Conservation (phyloP, 37 sponge, comb jelly and placozoan genomes). For the Ianthella basta region DNA sequence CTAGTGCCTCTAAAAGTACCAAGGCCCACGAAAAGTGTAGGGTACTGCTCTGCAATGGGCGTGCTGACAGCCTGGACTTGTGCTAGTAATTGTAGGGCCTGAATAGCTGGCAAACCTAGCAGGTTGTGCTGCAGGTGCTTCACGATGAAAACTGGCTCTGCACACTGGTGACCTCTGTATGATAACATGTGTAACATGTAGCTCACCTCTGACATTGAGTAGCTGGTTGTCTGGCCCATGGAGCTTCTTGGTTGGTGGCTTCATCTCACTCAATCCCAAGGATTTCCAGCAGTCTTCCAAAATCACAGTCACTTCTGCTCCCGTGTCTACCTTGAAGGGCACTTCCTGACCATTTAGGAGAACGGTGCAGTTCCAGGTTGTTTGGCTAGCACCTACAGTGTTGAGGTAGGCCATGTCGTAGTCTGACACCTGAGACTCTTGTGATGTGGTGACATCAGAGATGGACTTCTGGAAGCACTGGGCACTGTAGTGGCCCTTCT, state of each 20-base stretch:
- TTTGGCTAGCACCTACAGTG: neutral
- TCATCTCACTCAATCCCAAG: neutral
- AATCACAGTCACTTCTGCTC: constrained; percentile 48
- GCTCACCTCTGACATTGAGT: neutral
- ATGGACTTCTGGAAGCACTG: neutral
- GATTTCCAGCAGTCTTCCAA: neutral
- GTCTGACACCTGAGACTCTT: too few species aligned
- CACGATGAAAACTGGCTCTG: neutral
- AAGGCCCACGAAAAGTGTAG: constrained; percentile 18
- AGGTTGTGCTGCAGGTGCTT: neutral
- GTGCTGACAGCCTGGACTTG: too few species aligned
- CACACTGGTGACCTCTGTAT: neutral
- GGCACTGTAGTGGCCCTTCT: constrained; percentile 28
- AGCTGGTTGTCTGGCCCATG: neutral
- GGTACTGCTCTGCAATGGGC: too few species aligned
- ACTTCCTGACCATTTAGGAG: neutral
- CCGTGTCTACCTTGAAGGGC: constrained; percentile 44
- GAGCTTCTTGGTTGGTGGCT: constrained; percentile 25
- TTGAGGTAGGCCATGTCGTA: constrained; percentile 14
- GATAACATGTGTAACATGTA: neutral
- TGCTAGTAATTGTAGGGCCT: neutral
- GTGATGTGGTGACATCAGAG: too few species aligned
- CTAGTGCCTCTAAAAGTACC: constrained; percentile 24
- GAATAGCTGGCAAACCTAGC: constrained; percentile 15
- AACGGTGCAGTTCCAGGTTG: constrained; percentile 22